Conservation (phyloP, 2,113 vertebrate species). For the Stigmatopora argus region DNA sequence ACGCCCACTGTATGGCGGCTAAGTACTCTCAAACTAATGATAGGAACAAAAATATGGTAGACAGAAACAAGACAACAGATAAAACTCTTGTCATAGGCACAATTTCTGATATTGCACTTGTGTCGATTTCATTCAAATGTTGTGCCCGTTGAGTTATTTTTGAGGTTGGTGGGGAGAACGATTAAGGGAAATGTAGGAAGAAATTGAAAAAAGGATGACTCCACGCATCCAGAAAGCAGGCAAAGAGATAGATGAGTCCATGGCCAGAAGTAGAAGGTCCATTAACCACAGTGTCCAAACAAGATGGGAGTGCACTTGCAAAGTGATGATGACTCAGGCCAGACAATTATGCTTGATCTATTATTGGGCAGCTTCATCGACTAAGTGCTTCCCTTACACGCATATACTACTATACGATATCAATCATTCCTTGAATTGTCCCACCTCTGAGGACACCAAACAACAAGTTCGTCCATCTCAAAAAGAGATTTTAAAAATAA, state of each 20-base stretch:
- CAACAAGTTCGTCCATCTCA: background rate
- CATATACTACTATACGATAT: background rate
- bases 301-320: slow-evolving; percentile 45
- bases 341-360: slow-evolving; percentile 48
- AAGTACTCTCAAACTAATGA: too few species aligned
- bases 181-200: background rate
- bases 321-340: slow-evolving; percentile 49
- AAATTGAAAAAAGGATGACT: background rate
- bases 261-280: slow-evolving; percentile 43
- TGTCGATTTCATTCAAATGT: background rate
- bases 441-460: background rate
- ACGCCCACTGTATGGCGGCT: too few species aligned
- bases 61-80: too few species aligned
- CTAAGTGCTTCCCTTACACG: slow-evolving; percentile 13
- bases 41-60: background rate
- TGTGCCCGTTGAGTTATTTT: background rate
- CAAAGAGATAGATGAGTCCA: slow-evolving; percentile 33
- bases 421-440: slow-evolving; percentile 24
- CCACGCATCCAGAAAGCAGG: slow-evolving; percentile 8
- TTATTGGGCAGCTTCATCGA: slow-evolving; percentile 40
- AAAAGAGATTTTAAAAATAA: background rate
- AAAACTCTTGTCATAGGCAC: background rate
- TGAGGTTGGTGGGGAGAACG: background rate
- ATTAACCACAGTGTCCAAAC: slow-evolving; percentile 47
- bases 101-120: background rate